These are phyloP conservation scores for Prunella strophiata DNA, from an alignment of 2,797 vertebrate genomes.

Conservation along the genomic window DNA sequence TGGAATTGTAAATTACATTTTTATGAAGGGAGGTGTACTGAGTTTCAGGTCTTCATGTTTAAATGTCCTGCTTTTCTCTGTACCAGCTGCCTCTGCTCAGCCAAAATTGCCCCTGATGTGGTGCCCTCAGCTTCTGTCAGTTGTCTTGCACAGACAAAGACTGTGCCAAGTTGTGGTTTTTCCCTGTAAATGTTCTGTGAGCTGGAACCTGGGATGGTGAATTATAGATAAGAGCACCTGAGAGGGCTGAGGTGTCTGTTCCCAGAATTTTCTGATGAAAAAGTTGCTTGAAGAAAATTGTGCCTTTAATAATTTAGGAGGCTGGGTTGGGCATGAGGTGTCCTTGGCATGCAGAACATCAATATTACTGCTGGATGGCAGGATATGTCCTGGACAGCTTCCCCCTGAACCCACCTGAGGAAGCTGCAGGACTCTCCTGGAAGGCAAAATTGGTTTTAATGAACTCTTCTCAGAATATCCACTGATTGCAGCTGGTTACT, in stretches of 20 bases:
- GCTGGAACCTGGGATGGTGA: constrained; percentile 29
- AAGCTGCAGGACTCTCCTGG: neutral
- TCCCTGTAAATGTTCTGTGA: neutral
- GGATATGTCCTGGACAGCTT: neutral
- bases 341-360: neutral
- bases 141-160: neutral
- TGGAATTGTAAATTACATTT: neutral
- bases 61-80: neutral
- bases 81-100: neutral
- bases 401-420: neutral
- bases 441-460: neutral
- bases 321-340: neutral
- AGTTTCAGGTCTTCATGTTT: neutral
- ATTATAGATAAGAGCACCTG: constrained; percentile 47
- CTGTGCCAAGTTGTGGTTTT: neutral
- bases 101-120: neutral
- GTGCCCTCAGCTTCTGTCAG: neutral
- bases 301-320: constrained; percentile 47
- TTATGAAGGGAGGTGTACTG: neutral
- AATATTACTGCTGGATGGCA: neutral
- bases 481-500: neutral
- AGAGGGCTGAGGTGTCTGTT: constrained; percentile 38
- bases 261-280: constrained; percentile 55
- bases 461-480: neutral
- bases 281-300: constrained; percentile 37